Evolutionary conservation across 2,113 vertebrate genomes (phyloP).

Genomic region (Nibea albiflora): DNA sequence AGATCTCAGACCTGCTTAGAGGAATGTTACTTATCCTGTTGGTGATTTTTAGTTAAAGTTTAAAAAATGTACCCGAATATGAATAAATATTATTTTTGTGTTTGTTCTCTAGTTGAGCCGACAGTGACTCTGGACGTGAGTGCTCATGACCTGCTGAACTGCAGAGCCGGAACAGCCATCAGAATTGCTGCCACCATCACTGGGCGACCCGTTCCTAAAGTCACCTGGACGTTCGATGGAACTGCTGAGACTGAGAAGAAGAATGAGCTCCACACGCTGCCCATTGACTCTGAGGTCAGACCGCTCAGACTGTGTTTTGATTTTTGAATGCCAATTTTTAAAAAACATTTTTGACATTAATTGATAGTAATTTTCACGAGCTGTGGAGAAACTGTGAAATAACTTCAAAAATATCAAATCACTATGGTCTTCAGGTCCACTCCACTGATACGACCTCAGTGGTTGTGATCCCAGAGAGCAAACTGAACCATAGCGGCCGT

Average conservation of each 20-base stretch:
- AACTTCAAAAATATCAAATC: no score
- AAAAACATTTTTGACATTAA: no score
- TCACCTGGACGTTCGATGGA: conserved; percentile 96
- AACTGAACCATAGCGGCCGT: conserved; percentile 91
- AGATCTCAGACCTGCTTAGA: no score
- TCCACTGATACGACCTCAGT: conserved; percentile 89
- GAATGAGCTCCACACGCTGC: conserved; percentile 92
- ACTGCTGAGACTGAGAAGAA: conserved; percentile 91
- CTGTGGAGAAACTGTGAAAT: no score
- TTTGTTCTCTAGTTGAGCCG: conserved; percentile 88
- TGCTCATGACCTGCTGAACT: conserved; percentile 88
- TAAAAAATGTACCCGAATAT: no score
- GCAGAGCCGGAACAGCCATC: conserved; percentile 89
- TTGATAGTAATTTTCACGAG: no score
- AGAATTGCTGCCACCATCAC: conserved; percentile 90
- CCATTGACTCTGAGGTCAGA: conserved; percentile 92
- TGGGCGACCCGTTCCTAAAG: conserved; percentile 92
- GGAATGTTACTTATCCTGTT: no score
- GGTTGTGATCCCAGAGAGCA: conserved; percentile 88
- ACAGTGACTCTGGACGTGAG: conserved; percentile 88
- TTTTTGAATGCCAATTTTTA: no score
- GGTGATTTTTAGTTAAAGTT: no score
- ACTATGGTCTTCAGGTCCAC: conserved; percentile 83
- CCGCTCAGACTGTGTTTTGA: not conserved
- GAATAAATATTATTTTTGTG: not conserved